Conservation (phyloP, 2,888 invertebrate species). For the Heliconius aoede region DNA sequence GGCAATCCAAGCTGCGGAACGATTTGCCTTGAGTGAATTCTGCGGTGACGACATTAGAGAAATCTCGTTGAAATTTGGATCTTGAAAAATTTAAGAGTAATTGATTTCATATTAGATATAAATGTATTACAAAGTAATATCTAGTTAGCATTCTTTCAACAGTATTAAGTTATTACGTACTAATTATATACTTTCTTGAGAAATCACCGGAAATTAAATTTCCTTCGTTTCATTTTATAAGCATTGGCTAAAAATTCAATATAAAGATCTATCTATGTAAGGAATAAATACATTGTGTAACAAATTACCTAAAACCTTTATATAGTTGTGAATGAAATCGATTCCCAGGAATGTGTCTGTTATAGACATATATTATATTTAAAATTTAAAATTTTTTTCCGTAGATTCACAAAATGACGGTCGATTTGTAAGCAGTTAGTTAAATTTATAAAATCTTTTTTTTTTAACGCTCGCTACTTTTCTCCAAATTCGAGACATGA, state of each 20-base stretch:
- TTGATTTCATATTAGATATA: not conserved
- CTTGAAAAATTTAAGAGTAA: not conserved
- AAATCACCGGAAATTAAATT: not conserved
- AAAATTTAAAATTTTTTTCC: too few relatives aligned
- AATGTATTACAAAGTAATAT: not conserved
- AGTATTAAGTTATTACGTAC: not conserved
- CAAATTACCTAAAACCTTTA: not conserved
- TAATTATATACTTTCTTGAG: not conserved
- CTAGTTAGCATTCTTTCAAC: not conserved
- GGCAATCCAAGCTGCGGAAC: conserved; percentile 23
- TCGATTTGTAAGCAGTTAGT: too few relatives aligned
- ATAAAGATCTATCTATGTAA: too few relatives aligned
- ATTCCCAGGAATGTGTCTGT: too few relatives aligned
- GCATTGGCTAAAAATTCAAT: not conserved
- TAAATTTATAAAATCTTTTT: too few relatives aligned
- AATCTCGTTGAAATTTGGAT: not conserved
- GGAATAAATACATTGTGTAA: not conserved
- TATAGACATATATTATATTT: too few relatives aligned
- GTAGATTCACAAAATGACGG: too few relatives aligned
- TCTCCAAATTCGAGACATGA: too few relatives aligned
- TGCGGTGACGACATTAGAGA: not conserved
- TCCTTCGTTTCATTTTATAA: not conserved
- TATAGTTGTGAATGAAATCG: not conserved
- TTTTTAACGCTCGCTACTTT: too few relatives aligned
- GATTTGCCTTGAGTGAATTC: conserved; percentile 23